Base-by-base conservation (phyloP, 1,140 invertebrate genomes). In the Venturia canescens region DNA sequence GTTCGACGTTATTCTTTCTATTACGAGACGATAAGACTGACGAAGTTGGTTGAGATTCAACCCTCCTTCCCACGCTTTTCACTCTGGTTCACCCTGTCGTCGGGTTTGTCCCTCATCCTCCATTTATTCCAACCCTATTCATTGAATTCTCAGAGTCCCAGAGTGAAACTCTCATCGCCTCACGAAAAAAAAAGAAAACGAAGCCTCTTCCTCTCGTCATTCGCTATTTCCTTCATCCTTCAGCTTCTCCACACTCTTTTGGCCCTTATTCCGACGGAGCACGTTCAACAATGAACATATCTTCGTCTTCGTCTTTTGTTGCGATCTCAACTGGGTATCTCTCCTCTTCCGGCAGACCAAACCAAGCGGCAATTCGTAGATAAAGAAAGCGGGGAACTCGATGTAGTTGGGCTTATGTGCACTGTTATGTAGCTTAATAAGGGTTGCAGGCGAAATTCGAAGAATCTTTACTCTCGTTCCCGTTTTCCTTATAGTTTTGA, bases 1-100 rank as follows among this genome's bases (percentile, higher is more conserved):
- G 71, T 83, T 80, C 71, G 78, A 84, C 84, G 81, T 85, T 86
- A 86, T 86, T 85, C 83, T 84, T 86, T 82, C 82, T 83, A 87
- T 86, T 86, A 85, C 83, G 78, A 69, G 70, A 78, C 80, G 86
- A 86, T 87, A 85, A 88, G 81, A 78, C 67, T 72, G 71, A 53
- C 57, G 60, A 75, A 80, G 76, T 85, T 77, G 76, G 81, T 86
- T 78, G 81, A 79, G 84, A 83, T 80, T 85, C 78, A 69, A 50
- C 60, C 27, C 69, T 75, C 27, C 69, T 75, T 57, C 70, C 83
- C 70, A 83, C 80, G 63, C 80, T 26, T 66, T 82, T 79, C 83
- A 78, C 71, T 81, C 79, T 70, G 79, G 77, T 80, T 82, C 78
- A 78, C 82, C n/a, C 44, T 21, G 60, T 66, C 74, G 31, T 77